phyloP scores from a whole-genome alignment of 2,113 vertebrate species.

The Taxidea taxus region DNA sequence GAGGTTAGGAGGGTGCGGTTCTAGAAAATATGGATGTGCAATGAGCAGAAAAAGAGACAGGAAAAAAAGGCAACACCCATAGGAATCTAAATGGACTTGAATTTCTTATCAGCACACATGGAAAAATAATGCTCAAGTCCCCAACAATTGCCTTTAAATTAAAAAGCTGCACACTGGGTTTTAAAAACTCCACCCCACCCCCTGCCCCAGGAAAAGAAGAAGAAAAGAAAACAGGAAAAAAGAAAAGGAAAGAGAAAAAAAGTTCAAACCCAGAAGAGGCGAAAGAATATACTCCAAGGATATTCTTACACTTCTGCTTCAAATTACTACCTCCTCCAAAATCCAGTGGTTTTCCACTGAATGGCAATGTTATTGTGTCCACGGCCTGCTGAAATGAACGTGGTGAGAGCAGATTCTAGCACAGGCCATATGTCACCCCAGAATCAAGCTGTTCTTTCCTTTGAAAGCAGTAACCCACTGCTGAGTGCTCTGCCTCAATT shows the following conservation, averaged over 20 bases:
- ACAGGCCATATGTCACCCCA: not conserved
- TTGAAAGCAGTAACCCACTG: not conserved
- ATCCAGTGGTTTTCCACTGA: not conserved
- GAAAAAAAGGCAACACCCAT: not conserved
- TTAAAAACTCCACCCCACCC: not conserved
- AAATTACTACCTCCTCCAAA: not conserved
- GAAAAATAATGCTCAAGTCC: not conserved
- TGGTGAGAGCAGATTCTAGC: not conserved
- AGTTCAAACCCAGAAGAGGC: not conserved
- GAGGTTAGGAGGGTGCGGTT: not conserved
- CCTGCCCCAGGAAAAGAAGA: not conserved
- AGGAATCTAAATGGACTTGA: conserved; percentile 23
- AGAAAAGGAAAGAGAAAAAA: not conserved
- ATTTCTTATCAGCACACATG: not conserved
- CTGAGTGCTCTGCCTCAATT: not conserved
- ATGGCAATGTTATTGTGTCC: not conserved
- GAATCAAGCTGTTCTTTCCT: not conserved
- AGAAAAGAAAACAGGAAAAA: not conserved
- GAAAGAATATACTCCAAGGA: not conserved
- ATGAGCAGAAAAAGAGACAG: not conserved
- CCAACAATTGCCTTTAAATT: not conserved
- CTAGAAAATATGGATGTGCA: conserved; percentile 4
- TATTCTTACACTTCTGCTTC: conserved; percentile 14
- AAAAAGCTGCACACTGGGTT: not conserved
- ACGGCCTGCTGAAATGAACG: not conserved